Evolutionary conservation across 2,797 vertebrate genomes (phyloP), one percentile per base, ranked within the genome.

Genomic region (Molossus alvarezi): DNA sequence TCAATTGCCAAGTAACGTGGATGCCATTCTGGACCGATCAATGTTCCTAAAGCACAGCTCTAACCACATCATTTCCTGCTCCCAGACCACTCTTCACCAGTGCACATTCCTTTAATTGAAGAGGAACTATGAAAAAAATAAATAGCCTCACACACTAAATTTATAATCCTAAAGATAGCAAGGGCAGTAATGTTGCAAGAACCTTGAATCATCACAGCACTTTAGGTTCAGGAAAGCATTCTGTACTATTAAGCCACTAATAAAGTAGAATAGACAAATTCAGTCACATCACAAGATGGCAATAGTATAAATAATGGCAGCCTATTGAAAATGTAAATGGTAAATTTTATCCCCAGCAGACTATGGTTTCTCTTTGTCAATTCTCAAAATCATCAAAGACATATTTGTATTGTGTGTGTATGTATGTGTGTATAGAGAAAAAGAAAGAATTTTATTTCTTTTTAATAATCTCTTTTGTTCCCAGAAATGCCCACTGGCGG

Each of bases 71-170:
- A 85, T 77, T 73, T 85, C 27, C 51, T 87, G 57, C 57, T 95
- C 48, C 64, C 83, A 87, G 69, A 67, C 69, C 33, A 55, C 84
- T 93, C 57, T 86, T 96, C 11, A 79, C 57, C 51, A 57, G 48
- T 18, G 57, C 25, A 76, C 58, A 71, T 93, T 82, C 83, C 90
- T 97, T 91, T 93, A 82, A 82, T 64, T 96, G 90, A 92, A 91
- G 60, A 89, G 58, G 58, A 85, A 25, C 53, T 64, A 41, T 90
- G 87, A 94, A 96, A 79, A 79, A 96, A 95, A 65, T 75, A 64
- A 95, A 84, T 69, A 83, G 48, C 57, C 45, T 53, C n/a, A 41
- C 75, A 65, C 9, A 90, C 1, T 69, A 90, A 82, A 95, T 94
- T 85, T 95, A 85, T 93, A 82, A 57, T 37, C 72, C 75, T 93